Base-by-base conservation (phyloP, 2,797 vertebrate genomes). In the Pampus argenteus region DNA sequence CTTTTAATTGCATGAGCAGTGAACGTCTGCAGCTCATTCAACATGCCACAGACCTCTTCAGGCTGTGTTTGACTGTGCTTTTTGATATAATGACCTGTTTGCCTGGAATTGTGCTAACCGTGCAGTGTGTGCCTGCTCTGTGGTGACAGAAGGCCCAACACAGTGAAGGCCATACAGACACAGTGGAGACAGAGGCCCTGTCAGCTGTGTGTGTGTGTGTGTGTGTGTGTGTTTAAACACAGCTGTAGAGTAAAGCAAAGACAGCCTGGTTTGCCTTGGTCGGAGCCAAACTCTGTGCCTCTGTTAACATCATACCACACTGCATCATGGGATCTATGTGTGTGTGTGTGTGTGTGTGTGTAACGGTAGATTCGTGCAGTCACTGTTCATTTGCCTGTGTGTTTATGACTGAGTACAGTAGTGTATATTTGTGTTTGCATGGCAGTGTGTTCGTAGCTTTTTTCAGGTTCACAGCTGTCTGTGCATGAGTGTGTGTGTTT, bases 191-290 rank as follows among this genome's bases (percentile, higher is more conserved):
- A 73, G 81, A 71, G 45, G 56, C 60, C 63, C 62, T 75, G 73
- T 82, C 80, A 70, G 70, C 58, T 73, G 49, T 75, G 73, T 69
- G n/a, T 54, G 17, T 68, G 22, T 62, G 69, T 67, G 58, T 70
- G 80, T 60, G 66, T 63, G 65, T 74, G 83, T 64, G 71, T 83
- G 71, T 78, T 81, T 74, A 76, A 88, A 83, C 73, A 78, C 84
- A 86, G 77, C 83, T 85, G 82, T 66, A 82, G 55, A 62, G 48
- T 74, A 84, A 83, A 74, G 59, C 76, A 85, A 89, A 76, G 78
- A 79, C 72, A 74, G 54, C 31, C 10, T 17, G 20, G 42, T 64
- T 29, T 49, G 5, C 59, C 36, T 55, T n/a, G 22, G 26, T 60
- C 23, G 10, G 57, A 79, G 68, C 50, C 76, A 76, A 85, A 65